Evolutionary conservation across 1,140 invertebrate species (phyloP).

Genomic region (Danaus melanippus): DNA sequence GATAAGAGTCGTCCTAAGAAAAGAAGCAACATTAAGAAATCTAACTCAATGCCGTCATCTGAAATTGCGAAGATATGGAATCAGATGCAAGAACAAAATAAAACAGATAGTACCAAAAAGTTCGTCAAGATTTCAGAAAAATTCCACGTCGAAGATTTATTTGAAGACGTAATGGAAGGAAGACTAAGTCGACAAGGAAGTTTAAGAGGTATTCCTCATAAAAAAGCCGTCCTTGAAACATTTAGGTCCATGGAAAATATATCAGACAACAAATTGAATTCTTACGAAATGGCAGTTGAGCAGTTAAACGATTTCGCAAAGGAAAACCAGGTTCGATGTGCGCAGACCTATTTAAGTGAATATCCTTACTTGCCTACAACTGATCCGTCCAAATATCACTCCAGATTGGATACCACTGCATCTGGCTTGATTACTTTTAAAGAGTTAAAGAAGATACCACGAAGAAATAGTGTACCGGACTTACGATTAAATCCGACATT

Average conservation of each 20-base stretch:
- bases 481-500: slow-evolving; percentile 55
- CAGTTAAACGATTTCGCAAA: slow-evolving; percentile 54
- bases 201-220: slow-evolving; percentile 69
- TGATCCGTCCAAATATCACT: slow-evolving; percentile 64
- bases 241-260: slow-evolving; percentile 71
- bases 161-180: slow-evolving; percentile 65
- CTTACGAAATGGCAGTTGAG: slow-evolving; percentile 61
- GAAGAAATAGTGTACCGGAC: slow-evolving; percentile 69
- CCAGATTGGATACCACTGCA: slow-evolving; percentile 60
- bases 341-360: slow-evolving; percentile 66
- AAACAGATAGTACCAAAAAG: slow-evolving; percentile 32
- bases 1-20: slow-evolving; percentile 24
- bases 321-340: slow-evolving; percentile 54
- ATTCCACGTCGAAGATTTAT: slow-evolving; percentile 69
- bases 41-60: slow-evolving; percentile 55
- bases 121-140: slow-evolving; percentile 71
- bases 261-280: slow-evolving; percentile 47
- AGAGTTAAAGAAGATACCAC: slow-evolving; percentile 51
- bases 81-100: slow-evolving; percentile 42
- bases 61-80: slow-evolving; percentile 58
- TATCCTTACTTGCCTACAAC: slow-evolving; percentile 70
- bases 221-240: slow-evolving; percentile 68
- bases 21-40: slow-evolving; percentile 41
- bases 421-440: slow-evolving; percentile 65
- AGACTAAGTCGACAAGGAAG: slow-evolving; percentile 61